Evolutionary conservation across 2,888 invertebrate species (phyloP).

Genomic region (Cotesia congregata): DNA sequence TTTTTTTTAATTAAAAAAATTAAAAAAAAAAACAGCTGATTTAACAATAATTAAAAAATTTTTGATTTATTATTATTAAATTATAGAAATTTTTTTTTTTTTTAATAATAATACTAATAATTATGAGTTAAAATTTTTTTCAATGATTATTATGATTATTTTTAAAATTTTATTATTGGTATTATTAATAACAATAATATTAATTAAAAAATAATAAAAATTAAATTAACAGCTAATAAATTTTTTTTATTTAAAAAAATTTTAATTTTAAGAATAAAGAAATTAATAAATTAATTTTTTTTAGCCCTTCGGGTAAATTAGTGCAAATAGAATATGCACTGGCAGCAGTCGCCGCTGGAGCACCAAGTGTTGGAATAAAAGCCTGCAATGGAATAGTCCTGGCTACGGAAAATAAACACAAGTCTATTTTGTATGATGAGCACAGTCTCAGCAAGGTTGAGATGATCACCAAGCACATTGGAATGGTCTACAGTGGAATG

Average conservation of each 20-base stretch:
- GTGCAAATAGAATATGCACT: conserved; percentile 99
- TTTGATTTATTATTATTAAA: too few species aligned
- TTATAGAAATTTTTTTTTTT: too few species aligned
- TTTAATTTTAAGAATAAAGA: too few species aligned
- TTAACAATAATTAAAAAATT: too few species aligned
- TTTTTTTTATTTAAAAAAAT: conserved; percentile 45
- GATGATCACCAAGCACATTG: conserved; percentile 94
- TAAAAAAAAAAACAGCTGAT: too few species aligned
- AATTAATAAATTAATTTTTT: conserved; percentile 55
- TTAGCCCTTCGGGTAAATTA: conserved; percentile 97
- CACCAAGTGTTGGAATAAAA: conserved; percentile 98
- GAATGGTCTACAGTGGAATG: conserved; percentile 98
- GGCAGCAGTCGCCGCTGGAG: conserved; percentile 98
- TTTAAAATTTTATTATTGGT: too few species aligned
- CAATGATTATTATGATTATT: too few species aligned
- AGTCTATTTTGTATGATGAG: conserved; percentile 96
- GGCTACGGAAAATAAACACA: conserved; percentile 99
- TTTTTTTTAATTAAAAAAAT: too few species aligned
- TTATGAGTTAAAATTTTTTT: too few species aligned
- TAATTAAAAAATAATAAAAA: not conserved
- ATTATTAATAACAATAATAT: too few species aligned
- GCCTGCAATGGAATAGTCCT: conserved; percentile 98
- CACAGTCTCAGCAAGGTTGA: conserved; percentile 97
- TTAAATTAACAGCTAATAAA: not conserved
- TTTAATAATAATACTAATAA: too few species aligned